These are phyloP conservation scores for Apeira syringaria DNA, from an alignment of 2,888 invertebrate species.

Conservation along the genomic window DNA sequence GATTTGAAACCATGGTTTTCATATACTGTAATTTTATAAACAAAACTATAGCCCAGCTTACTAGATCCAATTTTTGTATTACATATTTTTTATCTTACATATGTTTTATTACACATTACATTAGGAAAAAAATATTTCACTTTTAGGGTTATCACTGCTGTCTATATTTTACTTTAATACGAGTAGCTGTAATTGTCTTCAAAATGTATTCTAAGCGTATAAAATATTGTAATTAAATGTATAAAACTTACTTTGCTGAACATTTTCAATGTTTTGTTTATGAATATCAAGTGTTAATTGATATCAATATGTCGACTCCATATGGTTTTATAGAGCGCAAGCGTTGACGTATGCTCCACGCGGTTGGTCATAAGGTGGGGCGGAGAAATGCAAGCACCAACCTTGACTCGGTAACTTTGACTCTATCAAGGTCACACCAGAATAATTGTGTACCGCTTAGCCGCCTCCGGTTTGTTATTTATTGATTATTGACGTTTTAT, in stretches of 20 bases:
- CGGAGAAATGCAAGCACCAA: constrained; percentile 35
- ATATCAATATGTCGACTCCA: constrained; percentile 45
- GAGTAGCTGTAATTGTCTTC: too few relatives aligned
- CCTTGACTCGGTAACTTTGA: constrained; percentile 45
- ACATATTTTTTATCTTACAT: too few relatives aligned
- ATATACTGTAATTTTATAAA: too few relatives aligned
- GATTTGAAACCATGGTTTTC: too few relatives aligned
- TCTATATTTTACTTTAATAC: too few relatives aligned
- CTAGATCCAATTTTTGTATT: too few relatives aligned
- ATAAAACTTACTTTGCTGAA: constrained; percentile 58
- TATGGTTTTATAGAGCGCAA: constrained; percentile 40
- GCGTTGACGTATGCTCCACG: constrained; percentile 20
- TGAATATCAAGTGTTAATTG: constrained; percentile 47
- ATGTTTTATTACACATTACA: too few relatives aligned
- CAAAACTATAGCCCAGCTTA: too few relatives aligned
- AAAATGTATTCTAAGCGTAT: too few relatives aligned
- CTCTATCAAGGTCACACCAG: constrained; percentile 24
- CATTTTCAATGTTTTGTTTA: constrained; percentile 52
- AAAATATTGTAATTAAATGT: too few relatives aligned
- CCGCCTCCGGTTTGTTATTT: constrained; percentile 33
- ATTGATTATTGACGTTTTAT: constrained; percentile 28
- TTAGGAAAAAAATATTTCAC: too few relatives aligned
- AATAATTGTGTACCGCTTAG: constrained; percentile 24
- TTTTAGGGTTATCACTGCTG: too few relatives aligned
- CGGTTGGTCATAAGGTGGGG: constrained; percentile 38